Evolutionary conservation across 1,140 invertebrate genomes (phyloP).

Genomic region (Euura saliciscinereae): DNA sequence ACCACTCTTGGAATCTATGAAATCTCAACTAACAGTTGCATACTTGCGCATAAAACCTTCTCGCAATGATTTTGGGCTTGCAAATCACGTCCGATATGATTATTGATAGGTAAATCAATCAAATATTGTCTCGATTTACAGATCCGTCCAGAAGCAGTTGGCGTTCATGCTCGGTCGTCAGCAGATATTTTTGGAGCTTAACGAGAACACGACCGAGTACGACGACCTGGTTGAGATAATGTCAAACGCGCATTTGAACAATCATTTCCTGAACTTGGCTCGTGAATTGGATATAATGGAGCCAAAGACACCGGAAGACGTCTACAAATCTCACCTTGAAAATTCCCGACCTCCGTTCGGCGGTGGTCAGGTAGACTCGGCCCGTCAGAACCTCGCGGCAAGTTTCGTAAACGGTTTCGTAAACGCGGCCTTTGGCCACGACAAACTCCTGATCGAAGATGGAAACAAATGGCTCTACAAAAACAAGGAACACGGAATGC

Average conservation of each 20-base stretch:
- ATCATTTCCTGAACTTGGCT: slow-evolving; percentile 94
- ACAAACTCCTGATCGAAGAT: slow-evolving; percentile 96
- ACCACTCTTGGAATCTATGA: no score
- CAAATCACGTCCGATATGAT: no score
- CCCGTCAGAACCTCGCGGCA: slow-evolving; percentile 94
- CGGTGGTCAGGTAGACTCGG: slow-evolving; percentile 90
- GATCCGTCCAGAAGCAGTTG: slow-evolving; percentile 91
- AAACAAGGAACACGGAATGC: slow-evolving; percentile 99
- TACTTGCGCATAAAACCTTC: no score
- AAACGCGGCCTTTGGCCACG: slow-evolving; percentile 97
- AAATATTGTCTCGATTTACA: slow-evolving; percentile 47
- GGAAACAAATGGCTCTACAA: slow-evolving; percentile 99
- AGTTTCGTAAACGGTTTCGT: slow-evolving; percentile 99
- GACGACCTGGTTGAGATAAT: slow-evolving; percentile 96
- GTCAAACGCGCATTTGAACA: slow-evolving; percentile 95
- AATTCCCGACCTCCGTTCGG: slow-evolving; percentile 84
- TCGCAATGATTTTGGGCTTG: no score
- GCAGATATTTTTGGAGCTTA: slow-evolving; percentile 86
- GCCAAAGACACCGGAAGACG: slow-evolving; percentile 98
- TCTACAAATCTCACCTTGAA: slow-evolving; percentile 98
- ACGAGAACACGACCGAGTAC: slow-evolving; percentile 74
- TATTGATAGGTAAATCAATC: background rate
- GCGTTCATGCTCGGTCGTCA: slow-evolving; percentile 98
- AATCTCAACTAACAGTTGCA: no score
- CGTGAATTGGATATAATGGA: slow-evolving; percentile 99